These are phyloP conservation scores for Bombus fervidus DNA, from an alignment of 1,140 invertebrate species.

Conservation along the genomic window DNA sequence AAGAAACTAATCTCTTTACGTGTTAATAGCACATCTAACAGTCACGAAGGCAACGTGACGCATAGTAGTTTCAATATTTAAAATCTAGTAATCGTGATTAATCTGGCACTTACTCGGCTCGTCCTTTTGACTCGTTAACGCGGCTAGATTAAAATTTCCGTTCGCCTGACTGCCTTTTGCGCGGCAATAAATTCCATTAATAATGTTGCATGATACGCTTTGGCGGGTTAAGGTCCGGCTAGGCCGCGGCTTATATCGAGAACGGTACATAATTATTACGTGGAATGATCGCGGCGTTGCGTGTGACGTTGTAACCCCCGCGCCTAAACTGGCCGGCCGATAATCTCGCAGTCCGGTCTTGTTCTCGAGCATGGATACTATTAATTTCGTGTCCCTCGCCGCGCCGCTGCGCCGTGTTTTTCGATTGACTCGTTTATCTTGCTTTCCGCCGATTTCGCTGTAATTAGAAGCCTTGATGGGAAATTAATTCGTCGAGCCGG, in stretches of 20 bases:
- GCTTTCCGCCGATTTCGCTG: constrained; percentile 38
- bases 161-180: constrained; percentile 11
- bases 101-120: background rate
- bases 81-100: constrained; percentile 17
- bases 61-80: background rate
- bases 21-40: background rate
- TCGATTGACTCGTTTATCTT: constrained; percentile 52
- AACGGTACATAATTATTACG: constrained; percentile 42
- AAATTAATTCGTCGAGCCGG: constrained; percentile 35
- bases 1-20: too few relatives aligned
- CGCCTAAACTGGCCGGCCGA: constrained; percentile 76
- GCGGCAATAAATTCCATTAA: constrained; percentile 43
- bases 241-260: constrained; percentile 14
- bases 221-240: background rate
- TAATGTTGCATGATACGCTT: constrained; percentile 34
- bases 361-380: constrained; percentile 76
- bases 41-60: background rate
- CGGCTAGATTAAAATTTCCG: constrained; percentile 34
- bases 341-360: constrained; percentile 69
- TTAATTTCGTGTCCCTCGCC: constrained; percentile 76
- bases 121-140: constrained; percentile 11
- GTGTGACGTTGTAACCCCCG: constrained; percentile 59
- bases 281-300: constrained; percentile 34
- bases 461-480: constrained; percentile 39
- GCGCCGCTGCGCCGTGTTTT: constrained; percentile 45